Evolutionary conservation across 35 echinoderm and acorn worm species (phyloP).

Genomic region (Anneissia japonica): DNA sequence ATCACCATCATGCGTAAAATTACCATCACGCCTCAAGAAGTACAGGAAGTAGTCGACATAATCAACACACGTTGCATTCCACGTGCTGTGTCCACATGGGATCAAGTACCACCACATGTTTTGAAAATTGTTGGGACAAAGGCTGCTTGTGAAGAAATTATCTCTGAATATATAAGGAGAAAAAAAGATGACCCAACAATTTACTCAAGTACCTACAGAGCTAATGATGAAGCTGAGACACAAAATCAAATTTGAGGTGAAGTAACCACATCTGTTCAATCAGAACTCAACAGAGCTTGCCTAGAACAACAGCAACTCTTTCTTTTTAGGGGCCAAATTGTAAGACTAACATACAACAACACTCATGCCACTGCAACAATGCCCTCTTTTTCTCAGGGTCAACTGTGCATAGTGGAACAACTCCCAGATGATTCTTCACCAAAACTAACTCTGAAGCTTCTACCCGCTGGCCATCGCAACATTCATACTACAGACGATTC

Average conservation of each 20-base stretch:
- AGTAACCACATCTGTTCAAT: not conserved
- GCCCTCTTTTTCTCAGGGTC: conserved; percentile 5
- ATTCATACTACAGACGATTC: too few species aligned
- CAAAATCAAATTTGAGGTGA: not conserved
- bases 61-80: not conserved
- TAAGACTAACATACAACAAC: conserved; percentile 7
- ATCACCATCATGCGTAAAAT: not conserved
- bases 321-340: not conserved
- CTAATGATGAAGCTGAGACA: conserved; percentile 13
- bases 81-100: not conserved
- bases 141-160: conserved; percentile 17
- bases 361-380: not conserved
- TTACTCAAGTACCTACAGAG: not conserved
- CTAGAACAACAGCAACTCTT: not conserved
- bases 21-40: not conserved
- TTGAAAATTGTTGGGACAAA: conserved; percentile 14
- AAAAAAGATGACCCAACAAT: not conserved
- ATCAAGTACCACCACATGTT: not conserved
- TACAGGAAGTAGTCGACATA: not conserved
- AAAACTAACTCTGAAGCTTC: too few species aligned
- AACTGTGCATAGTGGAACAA: not conserved
- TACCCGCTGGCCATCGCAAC: too few species aligned
- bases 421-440: too few species aligned
- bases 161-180: not conserved
- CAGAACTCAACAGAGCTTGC: not conserved